A percentile compares a stretch with the other conserved stretches of the same genome.
These are phyloP conservation scores for Raja brachyura DNA, from an alignment of 2,113 vertebrate genomes.

Conservation along the genomic window DNA sequence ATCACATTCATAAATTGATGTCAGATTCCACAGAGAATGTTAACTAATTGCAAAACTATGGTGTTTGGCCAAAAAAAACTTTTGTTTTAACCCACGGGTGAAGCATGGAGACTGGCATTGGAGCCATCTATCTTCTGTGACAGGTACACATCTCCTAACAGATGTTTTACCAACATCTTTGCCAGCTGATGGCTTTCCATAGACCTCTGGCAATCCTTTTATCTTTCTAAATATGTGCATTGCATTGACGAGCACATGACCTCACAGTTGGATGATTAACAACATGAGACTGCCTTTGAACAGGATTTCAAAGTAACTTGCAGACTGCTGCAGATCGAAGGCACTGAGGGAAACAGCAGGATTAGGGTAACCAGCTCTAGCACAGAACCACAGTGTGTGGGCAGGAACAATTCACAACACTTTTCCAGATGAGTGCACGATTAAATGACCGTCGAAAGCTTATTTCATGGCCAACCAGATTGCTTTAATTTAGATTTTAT, in stretches of 20 bases:
- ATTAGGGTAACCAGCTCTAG: not conserved
- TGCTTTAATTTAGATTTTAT: not conserved
- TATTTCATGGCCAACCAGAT: not conserved
- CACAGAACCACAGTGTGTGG: not conserved
- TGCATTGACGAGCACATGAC: not conserved
- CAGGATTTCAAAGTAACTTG: not conserved
- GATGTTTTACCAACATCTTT: slow-evolving; percentile 17
- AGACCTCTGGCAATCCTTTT: not conserved
- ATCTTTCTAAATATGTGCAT: not conserved
- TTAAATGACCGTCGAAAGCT: not conserved
- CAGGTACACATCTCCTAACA: not conserved
- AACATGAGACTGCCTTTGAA: not conserved
- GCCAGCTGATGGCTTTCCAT: slow-evolving; percentile 3
- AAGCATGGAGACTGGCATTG: not conserved
- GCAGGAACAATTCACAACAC: not conserved
- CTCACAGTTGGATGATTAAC: not conserved
- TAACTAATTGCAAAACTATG: not conserved
- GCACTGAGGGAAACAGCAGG: not conserved
- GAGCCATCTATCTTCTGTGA: slow-evolving; percentile 2
- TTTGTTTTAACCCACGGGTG: not conserved
- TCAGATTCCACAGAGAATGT: not conserved
- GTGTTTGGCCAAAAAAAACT: not conserved
- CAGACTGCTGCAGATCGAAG: not conserved
- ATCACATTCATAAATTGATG: not conserved
- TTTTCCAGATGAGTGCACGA: slow-evolving; percentile 4